phyloP scores from a whole-genome alignment of 2,113 vertebrate species.

The Tupaia tana region DNA sequence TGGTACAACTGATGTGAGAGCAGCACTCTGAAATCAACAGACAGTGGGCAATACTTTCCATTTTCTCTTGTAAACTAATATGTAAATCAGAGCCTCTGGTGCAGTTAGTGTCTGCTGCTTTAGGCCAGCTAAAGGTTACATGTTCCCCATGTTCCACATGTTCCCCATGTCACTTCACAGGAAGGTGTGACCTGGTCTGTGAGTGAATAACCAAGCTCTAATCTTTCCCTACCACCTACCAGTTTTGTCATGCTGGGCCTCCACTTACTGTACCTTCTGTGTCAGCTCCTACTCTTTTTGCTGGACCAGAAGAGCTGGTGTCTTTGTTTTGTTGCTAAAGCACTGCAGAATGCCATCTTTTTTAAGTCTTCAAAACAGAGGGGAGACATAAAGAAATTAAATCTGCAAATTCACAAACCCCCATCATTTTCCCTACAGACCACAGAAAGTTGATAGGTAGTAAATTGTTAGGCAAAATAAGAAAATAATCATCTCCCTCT shows the following conservation, averaged over 20 bases:
- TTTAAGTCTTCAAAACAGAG: slow-evolving; percentile 89
- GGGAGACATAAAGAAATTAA: slow-evolving; percentile 65
- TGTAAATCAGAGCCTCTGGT: slow-evolving; percentile 92
- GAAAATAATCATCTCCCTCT: slow-evolving; percentile 32
- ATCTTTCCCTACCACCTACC: slow-evolving; percentile 93
- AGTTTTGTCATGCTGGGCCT: slow-evolving; percentile 94
- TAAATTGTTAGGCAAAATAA: not conserved
- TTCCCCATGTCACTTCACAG: slow-evolving; percentile 95
- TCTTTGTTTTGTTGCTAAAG: slow-evolving; percentile 89
- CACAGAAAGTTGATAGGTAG: slow-evolving; percentile 18
- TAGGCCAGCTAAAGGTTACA: slow-evolving; percentile 97
- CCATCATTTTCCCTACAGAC: not conserved
- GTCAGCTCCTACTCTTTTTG: slow-evolving; percentile 93
- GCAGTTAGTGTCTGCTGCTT: slow-evolving; percentile 95
- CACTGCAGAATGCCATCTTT: slow-evolving; percentile 91
- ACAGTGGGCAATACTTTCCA: slow-evolving; percentile 95
- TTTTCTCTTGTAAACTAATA: slow-evolving; percentile 94
- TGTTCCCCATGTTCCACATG: too few relatives aligned
- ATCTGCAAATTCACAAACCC: slow-evolving; percentile 27
- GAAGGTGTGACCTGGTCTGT: slow-evolving; percentile 89
- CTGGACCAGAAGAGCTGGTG: slow-evolving; percentile 90
- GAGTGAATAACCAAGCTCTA: slow-evolving; percentile 88
- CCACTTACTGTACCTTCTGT: slow-evolving; percentile 84
- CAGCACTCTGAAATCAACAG: slow-evolving; percentile 96
- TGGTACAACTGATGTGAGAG: slow-evolving; percentile 99